These are phyloP conservation scores for Amia ocellicauda DNA, from an alignment of 2,113 vertebrate genomes.

Conservation along the genomic window DNA sequence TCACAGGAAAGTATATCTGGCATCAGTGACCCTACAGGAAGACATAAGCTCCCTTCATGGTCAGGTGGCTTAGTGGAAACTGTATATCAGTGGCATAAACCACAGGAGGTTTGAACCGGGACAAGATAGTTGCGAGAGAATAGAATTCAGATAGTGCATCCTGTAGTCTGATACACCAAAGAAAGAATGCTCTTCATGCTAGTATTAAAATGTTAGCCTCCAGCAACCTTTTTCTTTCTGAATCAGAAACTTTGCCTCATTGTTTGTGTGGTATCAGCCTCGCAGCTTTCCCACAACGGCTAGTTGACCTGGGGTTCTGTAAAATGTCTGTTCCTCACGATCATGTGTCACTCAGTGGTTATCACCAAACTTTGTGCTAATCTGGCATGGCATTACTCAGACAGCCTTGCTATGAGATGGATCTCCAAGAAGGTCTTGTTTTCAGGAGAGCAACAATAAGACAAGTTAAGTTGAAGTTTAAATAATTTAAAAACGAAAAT, in stretches of 20 bases:
- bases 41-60: constrained; percentile 57
- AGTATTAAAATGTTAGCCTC: constrained; percentile 37
- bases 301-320: constrained; percentile 49
- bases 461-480: too few species aligned
- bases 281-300: constrained; percentile 37
- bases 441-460: neutral
- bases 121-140: constrained; percentile 48
- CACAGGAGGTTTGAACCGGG: constrained; percentile 59
- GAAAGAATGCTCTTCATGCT: constrained; percentile 39
- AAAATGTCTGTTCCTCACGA: constrained; percentile 57
- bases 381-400: constrained; percentile 48
- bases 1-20: constrained; percentile 36
- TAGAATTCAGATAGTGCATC: constrained; percentile 50
- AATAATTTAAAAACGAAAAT: too few species aligned
- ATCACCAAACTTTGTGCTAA: constrained; percentile 38
- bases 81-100: constrained; percentile 58
- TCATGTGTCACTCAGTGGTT: constrained; percentile 57
- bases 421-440: neutral
- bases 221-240: constrained; percentile 47
- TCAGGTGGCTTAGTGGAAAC: constrained; percentile 61
- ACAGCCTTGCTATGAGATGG: constrained; percentile 7
- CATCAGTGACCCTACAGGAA: constrained; percentile 40
- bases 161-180: constrained; percentile 52
- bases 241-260: constrained; percentile 36
- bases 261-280: constrained; percentile 40